Conservation (phyloP, 2,113 vertebrate genomes). For the Thamnophis sirtalis region DNA sequence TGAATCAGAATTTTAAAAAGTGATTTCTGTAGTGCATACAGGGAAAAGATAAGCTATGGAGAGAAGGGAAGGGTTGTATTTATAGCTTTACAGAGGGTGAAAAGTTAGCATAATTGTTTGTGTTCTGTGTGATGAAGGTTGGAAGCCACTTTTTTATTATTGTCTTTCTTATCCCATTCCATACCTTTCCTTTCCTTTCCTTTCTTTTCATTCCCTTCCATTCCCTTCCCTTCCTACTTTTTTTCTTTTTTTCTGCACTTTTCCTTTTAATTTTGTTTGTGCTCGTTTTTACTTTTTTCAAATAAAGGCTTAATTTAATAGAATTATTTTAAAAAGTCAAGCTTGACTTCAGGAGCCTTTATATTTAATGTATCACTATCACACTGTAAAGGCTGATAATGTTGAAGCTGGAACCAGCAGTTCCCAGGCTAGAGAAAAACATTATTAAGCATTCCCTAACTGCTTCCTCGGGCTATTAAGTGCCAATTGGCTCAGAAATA, state of each 20-base stretch:
- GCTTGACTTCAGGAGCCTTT: not conserved
- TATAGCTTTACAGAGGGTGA: not conserved
- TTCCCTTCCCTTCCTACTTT: not conserved
- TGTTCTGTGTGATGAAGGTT: not conserved
- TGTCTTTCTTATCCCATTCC: not conserved
- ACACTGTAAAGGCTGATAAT: not conserved
- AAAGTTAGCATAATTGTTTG: not conserved
- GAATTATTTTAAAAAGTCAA: not conserved
- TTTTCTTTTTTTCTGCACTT: not conserved
- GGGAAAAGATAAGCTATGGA: not conserved
- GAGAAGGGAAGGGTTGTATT: not conserved
- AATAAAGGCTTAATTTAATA: not conserved
- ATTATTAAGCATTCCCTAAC: not conserved
- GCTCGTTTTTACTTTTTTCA: not conserved
- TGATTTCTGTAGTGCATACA: not conserved
- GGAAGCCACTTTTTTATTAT: not conserved
- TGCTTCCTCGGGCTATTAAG: not conserved
- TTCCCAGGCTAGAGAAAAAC: not conserved
- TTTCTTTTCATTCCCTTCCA: too few species aligned
- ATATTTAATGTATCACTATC: not conserved
- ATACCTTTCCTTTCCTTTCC: too few species aligned
- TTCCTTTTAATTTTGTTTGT: not conserved
- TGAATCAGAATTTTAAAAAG: not conserved
- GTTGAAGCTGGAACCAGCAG: not conserved
- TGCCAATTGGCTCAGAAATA: not conserved